Evolutionary conservation across 2,888 invertebrate genomes (phyloP).

Genomic region (Cerceris ruficornis): DNA sequence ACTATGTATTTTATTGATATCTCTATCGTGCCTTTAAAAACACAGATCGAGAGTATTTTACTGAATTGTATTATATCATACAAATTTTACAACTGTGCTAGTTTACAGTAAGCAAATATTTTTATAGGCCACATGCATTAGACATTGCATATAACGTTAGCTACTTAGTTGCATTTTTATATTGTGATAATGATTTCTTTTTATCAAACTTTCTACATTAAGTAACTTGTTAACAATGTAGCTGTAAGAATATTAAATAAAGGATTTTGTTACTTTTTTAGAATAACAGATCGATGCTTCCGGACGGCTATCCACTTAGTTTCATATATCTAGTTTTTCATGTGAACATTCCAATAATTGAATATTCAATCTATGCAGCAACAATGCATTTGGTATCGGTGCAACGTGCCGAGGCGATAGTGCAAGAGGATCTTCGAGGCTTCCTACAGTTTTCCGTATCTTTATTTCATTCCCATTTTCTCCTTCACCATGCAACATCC

Average conservation of each 20-base stretch:
- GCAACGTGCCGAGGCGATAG: conserved; percentile 63
- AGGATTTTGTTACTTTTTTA: conserved; percentile 60
- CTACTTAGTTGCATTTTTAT: conserved; percentile 6
- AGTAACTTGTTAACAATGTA: conserved; percentile 28
- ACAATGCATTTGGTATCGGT: conserved; percentile 68
- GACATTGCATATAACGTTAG: conserved; percentile 11
- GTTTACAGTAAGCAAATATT: background rate
- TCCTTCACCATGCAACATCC: conserved; percentile 70
- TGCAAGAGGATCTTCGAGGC: conserved; percentile 64
- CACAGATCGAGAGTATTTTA: conserved; percentile 17
- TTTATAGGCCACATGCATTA: conserved; percentile 15
- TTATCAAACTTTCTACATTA: conserved; percentile 27
- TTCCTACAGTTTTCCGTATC: conserved; percentile 67
- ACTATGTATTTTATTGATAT: background rate
- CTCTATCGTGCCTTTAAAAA: conserved; percentile 25
- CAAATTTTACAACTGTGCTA: conserved; percentile 15
- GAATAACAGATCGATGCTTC: background rate
- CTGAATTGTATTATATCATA: conserved; percentile 24
- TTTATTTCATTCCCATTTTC: conserved; percentile 67
- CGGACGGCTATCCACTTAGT: background rate
- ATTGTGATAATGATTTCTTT: conserved; percentile 36
- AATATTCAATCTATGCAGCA: conserved; percentile 58
- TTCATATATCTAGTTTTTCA: conserved; percentile 58
- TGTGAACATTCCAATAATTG: conserved; percentile 58
- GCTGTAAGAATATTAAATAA: conserved; percentile 43